These are phyloP conservation scores for Gasteruption jaculator DNA, from an alignment of 2,888 invertebrate species.

Conservation along the genomic window DNA sequence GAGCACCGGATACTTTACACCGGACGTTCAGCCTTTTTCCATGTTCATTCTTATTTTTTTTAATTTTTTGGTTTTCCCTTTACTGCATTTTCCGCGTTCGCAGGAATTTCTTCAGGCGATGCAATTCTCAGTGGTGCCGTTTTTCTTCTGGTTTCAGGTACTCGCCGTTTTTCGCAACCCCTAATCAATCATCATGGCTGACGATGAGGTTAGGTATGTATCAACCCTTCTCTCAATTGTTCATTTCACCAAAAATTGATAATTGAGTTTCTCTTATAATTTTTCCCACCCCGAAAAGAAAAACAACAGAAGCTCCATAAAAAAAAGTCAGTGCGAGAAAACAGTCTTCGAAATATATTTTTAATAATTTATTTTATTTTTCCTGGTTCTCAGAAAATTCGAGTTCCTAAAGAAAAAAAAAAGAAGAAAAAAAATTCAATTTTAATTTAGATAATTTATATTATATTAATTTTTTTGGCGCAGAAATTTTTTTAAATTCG, in stretches of 20 bases:
- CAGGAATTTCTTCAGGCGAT: too few species aligned
- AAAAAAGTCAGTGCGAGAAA: conserved; percentile 5
- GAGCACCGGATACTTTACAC: conserved; percentile 45
- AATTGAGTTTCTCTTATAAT: too few species aligned
- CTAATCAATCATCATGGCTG: conserved; percentile 75
- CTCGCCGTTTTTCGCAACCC: conserved; percentile 56
- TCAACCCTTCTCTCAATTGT: too few species aligned
- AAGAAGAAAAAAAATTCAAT: too few species aligned
- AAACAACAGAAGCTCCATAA: conserved; percentile 2
- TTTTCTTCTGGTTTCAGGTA: conserved; percentile 54
- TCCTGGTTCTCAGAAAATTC: too few species aligned
- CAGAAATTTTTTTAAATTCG: too few species aligned
- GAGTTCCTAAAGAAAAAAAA: too few species aligned
- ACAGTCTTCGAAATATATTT: conserved; percentile 14
- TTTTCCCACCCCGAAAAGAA: conserved; percentile 11
- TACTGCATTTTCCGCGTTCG: too few species aligned
- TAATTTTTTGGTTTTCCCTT: conserved; percentile 16
- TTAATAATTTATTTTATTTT: too few species aligned
- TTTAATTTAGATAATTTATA: too few species aligned
- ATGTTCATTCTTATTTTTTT: conserved; percentile 16
- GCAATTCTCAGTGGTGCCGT: conserved; percentile 2
- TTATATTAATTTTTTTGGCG: too few species aligned
- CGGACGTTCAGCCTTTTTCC: conserved; percentile 15
- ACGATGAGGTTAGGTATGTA: conserved; percentile 91
- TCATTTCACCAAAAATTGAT: too few species aligned